These are phyloP conservation scores for Panagrolaimus sp. DNA, from an alignment of 1,140 invertebrate genomes.

Conservation along the genomic window DNA sequence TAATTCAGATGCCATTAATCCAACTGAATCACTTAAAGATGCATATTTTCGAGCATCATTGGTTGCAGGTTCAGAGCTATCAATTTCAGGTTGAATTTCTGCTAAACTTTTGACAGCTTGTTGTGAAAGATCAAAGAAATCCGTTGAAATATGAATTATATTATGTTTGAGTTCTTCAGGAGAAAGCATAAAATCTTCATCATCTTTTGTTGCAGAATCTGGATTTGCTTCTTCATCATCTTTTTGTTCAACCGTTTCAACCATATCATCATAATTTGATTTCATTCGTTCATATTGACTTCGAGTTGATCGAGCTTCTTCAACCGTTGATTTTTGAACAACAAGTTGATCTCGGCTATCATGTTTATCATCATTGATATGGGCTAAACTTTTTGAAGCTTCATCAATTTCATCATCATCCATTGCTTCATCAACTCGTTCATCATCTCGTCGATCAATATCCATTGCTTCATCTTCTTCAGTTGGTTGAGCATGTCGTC, in stretches of 20 bases:
- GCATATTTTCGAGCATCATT: conserved; percentile 60
- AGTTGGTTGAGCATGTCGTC: background rate
- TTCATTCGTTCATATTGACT: conserved; percentile 6
- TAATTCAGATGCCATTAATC: conserved; percentile 74
- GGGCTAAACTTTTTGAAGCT: conserved; percentile 18
- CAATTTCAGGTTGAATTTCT: background rate
- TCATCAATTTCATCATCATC: conserved; percentile 23
- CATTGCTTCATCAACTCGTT: background rate
- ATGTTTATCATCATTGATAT: conserved; percentile 22
- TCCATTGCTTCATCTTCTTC: conserved; percentile 12
- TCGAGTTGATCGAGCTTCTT: conserved; percentile 25
- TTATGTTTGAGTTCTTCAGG: background rate
- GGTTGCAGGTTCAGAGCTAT: background rate
- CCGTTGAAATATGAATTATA: background rate
- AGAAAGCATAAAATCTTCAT: background rate
- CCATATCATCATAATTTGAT: background rate
- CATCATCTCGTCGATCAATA: background rate
- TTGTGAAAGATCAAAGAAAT: conserved; percentile 12
- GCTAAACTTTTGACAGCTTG: background rate
- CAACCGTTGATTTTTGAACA: conserved; percentile 29
- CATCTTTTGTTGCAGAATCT: background rate
- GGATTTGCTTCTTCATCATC: background rate
- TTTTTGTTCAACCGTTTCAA: background rate
- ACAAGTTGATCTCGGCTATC: conserved; percentile 18
- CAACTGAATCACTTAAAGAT: conserved; percentile 65